Conservation (phyloP, 2,797 vertebrate genomes). For the Tolypeutes matacus region DNA sequence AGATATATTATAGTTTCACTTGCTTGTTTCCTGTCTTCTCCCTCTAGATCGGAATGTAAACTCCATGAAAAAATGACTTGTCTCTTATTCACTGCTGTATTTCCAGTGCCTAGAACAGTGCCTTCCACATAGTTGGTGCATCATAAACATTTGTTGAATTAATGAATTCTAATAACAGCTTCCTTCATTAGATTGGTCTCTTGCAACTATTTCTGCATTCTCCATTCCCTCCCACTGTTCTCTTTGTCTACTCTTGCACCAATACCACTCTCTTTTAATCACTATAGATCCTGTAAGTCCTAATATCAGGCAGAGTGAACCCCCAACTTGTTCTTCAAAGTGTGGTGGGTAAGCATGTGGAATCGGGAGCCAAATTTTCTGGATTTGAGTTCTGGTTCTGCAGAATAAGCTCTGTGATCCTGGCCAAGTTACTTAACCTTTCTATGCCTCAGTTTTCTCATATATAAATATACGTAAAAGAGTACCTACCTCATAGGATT, state of each 20-base stretch:
- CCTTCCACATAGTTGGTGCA: neutral
- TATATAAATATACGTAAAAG: neutral
- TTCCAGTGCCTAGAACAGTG: neutral
- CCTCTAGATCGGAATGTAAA: slow-evolving; percentile 29
- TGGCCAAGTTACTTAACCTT: neutral
- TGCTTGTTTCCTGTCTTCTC: neutral
- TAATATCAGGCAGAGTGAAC: neutral
- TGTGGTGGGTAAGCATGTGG: neutral
- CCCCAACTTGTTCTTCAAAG: neutral
- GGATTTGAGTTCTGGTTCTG: neutral
- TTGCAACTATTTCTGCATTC: slow-evolving; percentile 26
- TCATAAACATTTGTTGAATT: slow-evolving; percentile 28
- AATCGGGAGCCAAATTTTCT: slow-evolving; percentile 33
- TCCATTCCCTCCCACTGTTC: neutral
- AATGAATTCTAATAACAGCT: slow-evolving; percentile 45
- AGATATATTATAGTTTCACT: neutral
- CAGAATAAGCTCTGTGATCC: neutral
- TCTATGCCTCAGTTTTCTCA: neutral
- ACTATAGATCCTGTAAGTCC: neutral
- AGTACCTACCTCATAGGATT: no score
- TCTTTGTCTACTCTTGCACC: no score
- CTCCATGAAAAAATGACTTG: no score
- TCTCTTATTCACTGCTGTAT: no score
- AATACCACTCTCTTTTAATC: no score
- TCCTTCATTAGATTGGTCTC: slow-evolving; percentile 6